Percentiles rank a stretch among this genome's conserved stretches.
phyloP scores from a whole-genome alignment of 2,113 vertebrate genomes.

The Campylorhamphus procurvoides region DNA sequence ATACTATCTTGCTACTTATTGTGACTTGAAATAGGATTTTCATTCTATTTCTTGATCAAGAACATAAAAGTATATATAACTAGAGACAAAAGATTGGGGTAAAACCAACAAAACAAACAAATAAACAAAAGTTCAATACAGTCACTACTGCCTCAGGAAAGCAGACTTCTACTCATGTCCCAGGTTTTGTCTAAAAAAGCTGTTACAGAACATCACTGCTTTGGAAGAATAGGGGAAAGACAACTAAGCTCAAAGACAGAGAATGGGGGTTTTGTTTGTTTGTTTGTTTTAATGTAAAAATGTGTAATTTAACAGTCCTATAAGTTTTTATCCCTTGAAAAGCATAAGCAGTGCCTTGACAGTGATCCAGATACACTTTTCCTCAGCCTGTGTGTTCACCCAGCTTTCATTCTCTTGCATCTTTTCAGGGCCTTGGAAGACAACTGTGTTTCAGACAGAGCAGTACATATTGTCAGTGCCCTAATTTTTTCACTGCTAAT shows the following conservation, averaged over 20 bases:
- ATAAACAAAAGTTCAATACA: not conserved
- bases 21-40: not conserved
- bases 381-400: not conserved
- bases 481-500: not conserved
- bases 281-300: not conserved
- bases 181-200: not conserved
- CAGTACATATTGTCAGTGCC: not conserved
- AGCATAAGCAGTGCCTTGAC: not conserved
- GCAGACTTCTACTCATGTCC: rapidly evolving
- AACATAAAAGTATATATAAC: not conserved
- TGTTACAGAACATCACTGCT: not conserved
- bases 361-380: not conserved
- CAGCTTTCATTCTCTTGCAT: not conserved
- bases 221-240: not conserved
- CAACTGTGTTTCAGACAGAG: not conserved
- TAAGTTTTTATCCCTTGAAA: not conserved
- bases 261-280: not conserved
- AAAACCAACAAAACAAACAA: not conserved
- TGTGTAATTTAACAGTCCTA: not conserved
- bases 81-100: not conserved
- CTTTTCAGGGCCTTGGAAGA: not conserved
- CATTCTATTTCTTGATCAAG: not conserved
- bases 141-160: not conserved
- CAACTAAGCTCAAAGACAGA: not conserved
- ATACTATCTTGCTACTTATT: not conserved